These are phyloP conservation scores for Spea bombifrons DNA, from an alignment of 2,113 vertebrate species.

Conservation along the genomic window DNA sequence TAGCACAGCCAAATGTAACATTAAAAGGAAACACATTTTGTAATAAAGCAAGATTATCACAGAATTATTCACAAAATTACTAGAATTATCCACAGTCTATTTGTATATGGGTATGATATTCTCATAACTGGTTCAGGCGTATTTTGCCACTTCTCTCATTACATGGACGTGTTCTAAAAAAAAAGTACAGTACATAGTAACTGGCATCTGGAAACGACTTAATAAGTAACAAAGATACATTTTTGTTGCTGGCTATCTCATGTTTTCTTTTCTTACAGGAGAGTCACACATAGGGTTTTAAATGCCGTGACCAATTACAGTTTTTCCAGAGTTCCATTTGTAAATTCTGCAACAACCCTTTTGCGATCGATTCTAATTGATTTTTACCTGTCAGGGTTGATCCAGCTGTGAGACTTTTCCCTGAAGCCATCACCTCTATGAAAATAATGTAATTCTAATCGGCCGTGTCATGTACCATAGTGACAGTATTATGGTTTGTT, in stretches of 20 bases:
- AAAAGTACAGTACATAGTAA: no score
- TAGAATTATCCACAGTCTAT: no score
- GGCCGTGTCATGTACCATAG: slow-evolving; percentile 47
- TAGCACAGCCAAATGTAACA: no score
- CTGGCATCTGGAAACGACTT: not conserved
- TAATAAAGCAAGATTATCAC: no score
- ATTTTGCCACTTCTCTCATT: no score
- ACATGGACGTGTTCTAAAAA: no score
- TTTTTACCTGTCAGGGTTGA: slow-evolving; percentile 56
- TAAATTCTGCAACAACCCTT: slow-evolving; percentile 51
- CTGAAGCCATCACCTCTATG: slow-evolving; percentile 48
- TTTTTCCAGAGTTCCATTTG: slow-evolving; percentile 33
- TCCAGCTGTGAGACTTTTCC: slow-evolving; percentile 48
- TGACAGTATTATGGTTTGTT: slow-evolving; percentile 52
- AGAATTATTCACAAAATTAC: no score
- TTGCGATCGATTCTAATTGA: slow-evolving; percentile 61
- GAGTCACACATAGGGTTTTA: slow-evolving; percentile 20
- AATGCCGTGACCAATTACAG: slow-evolving; percentile 10
- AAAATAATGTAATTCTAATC: slow-evolving; percentile 60
- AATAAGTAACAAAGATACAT: not conserved
- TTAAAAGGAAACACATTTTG: no score
- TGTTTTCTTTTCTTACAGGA: slow-evolving; percentile 15
- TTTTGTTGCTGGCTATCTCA: slow-evolving; percentile 22
- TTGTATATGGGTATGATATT: no score
- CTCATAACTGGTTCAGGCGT: no score